These are phyloP conservation scores for Heliothis peltigera DNA, from an alignment of 2,888 invertebrate species.

Conservation along the genomic window DNA sequence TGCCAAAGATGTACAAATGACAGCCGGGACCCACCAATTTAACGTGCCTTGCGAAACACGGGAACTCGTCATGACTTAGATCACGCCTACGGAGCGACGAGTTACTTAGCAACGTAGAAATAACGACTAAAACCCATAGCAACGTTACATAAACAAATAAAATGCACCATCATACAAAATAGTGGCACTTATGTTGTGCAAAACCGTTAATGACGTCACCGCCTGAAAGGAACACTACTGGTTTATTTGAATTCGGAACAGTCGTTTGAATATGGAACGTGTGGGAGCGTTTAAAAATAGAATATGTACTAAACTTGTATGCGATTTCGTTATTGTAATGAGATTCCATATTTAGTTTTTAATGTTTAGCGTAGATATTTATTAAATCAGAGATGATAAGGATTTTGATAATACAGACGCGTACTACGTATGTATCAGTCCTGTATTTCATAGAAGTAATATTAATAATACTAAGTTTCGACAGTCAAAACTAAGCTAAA, in stretches of 20 bases:
- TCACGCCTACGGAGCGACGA: too few species aligned
- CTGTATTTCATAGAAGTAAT: neutral
- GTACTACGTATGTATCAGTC: too few species aligned
- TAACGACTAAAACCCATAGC: neutral
- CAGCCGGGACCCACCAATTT: too few species aligned
- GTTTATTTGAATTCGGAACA: slow-evolving; percentile 63
- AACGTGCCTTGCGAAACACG: too few species aligned
- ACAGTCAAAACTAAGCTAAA: neutral
- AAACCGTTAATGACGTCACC: slow-evolving; percentile 66
- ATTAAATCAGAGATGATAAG: too few species aligned
- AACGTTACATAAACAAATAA: slow-evolving; percentile 32
- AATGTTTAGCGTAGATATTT: too few species aligned
- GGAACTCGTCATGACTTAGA: too few species aligned
- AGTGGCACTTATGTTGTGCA: slow-evolving; percentile 48
- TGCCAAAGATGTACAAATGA: too few species aligned
- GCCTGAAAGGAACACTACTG: slow-evolving; percentile 61
- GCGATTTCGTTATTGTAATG: slow-evolving; percentile 38
- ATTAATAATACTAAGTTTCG: too few species aligned
- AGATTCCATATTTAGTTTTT: slow-evolving; percentile 31
- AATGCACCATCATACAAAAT: slow-evolving; percentile 37
- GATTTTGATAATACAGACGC: too few species aligned
- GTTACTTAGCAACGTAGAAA: neutral
- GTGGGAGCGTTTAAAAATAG: slow-evolving; percentile 66
- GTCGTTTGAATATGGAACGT: slow-evolving; percentile 60
- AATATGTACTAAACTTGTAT: slow-evolving; percentile 48